Evolutionary conservation across 2,888 invertebrate species (phyloP).

Genomic region (Hydrotaea diabolus): DNA sequence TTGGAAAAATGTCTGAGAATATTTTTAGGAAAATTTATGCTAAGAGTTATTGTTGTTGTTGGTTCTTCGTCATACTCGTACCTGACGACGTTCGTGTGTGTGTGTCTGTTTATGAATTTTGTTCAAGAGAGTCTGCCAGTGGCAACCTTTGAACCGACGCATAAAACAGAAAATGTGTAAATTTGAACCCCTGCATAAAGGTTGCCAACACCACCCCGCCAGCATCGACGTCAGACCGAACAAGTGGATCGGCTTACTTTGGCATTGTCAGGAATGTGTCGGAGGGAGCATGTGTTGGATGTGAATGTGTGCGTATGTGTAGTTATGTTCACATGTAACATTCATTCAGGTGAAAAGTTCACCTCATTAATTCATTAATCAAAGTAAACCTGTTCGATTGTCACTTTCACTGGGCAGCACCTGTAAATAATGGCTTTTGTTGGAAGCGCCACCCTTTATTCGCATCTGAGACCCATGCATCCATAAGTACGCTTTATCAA

Average conservation of each 20-base stretch:
- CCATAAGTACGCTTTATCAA: constrained; percentile 23
- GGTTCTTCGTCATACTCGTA: background rate
- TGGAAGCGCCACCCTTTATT: constrained; percentile 24
- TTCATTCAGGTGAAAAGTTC: constrained; percentile 63
- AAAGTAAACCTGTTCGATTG: constrained; percentile 58
- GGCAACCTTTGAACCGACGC: constrained; percentile 38
- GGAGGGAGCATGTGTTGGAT: background rate
- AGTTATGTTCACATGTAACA: background rate
- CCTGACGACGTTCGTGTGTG: background rate
- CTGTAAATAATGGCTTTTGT: constrained; percentile 62
- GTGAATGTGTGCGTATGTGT: background rate
- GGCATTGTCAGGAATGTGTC: constrained; percentile 15
- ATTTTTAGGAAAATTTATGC: constrained; percentile 39
- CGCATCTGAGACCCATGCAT: constrained; percentile 33
- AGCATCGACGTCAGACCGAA: background rate
- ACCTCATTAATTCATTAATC: constrained; percentile 68
- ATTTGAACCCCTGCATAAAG: constrained; percentile 24
- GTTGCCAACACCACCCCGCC: background rate
- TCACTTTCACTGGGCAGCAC: constrained; percentile 57
- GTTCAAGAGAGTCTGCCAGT: constrained; percentile 11
- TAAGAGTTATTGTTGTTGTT: constrained; percentile 2
- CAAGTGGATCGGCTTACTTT: constrained; percentile 27
- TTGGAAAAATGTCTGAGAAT: constrained; percentile 9
- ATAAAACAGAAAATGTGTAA: constrained; percentile 44
- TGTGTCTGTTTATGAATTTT: constrained; percentile 15